A percentile compares a stretch with the other conserved stretches of the same genome.
Evolutionary conservation across 2,888 invertebrate species (phyloP).

Genomic region (Apamea crenata): DNA sequence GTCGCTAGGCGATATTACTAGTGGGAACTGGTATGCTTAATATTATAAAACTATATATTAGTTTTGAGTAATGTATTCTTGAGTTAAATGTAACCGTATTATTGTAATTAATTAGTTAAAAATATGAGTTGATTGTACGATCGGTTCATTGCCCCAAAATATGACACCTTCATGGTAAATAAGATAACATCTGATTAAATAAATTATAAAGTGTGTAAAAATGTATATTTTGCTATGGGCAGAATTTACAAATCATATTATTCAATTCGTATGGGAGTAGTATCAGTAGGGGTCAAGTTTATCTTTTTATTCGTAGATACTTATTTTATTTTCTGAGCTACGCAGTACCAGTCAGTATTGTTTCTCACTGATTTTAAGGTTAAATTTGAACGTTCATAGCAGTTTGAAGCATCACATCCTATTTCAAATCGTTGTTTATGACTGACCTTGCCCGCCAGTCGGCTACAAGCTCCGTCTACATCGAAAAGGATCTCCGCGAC

Average conservation of each 20-base stretch:
- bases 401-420: constrained; percentile 12
- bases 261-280: constrained; percentile 4
- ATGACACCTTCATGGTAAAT: constrained; percentile 38
- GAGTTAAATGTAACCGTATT: constrained; percentile 18
- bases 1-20: constrained; percentile 23
- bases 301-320: constrained; percentile 3
- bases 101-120: constrained; percentile 25
- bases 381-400: constrained; percentile 37
- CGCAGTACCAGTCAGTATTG: constrained; percentile 19
- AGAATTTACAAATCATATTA: background rate
- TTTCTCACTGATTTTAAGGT: constrained; percentile 7
- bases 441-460: constrained; percentile 88
- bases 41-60: background rate
- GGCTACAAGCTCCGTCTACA: constrained; percentile 85
- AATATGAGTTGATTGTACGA: constrained; percentile 22
- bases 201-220: constrained; percentile 4
- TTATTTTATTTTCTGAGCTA: constrained; percentile 6
- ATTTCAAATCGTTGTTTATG: constrained; percentile 34
- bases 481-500: constrained; percentile 87
- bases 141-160: constrained; percentile 46
- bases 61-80: constrained; percentile 6
- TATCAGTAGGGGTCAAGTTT: constrained; percentile 29
- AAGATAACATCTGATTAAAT: constrained; percentile 53
- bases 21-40: constrained; percentile 5
- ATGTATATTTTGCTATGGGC: background rate